A percentile compares a stretch with the other conserved stretches of the same genome.
phyloP scores from a whole-genome alignment of 2,113 vertebrate genomes.

The Agelaius phoeniceus region DNA sequence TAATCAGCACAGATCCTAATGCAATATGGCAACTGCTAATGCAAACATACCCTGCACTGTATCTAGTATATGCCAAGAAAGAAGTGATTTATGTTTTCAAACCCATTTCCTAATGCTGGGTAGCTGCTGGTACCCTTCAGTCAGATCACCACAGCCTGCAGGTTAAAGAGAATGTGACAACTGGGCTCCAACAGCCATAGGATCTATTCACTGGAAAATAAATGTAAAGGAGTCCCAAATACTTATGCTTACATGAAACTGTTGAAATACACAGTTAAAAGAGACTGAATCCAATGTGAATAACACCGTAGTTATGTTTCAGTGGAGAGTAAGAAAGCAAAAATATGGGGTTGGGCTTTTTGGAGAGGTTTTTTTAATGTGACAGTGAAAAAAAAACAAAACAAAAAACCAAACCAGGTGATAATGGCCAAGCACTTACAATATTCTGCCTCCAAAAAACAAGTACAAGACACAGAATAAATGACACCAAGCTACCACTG shows the following conservation, averaged over 20 bases:
- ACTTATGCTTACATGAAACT: neutral
- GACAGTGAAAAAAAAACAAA: neutral
- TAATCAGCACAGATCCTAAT: conserved; percentile 50
- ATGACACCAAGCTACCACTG: neutral
- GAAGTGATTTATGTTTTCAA: neutral
- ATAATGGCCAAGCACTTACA: neutral
- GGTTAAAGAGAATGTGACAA: neutral
- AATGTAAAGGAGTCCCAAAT: neutral
- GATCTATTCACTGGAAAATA: neutral
- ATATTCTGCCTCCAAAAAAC: neutral
- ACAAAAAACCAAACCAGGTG: neutral
- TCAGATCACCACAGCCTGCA: neutral
- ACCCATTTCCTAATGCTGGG: neutral
- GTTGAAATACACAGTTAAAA: neutral
- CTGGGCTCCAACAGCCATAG: neutral
- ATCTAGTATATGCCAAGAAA: neutral
- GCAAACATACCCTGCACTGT: conserved; percentile 31
- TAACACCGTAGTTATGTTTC: neutral
- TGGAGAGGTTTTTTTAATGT: neutral
- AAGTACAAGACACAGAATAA: neutral
- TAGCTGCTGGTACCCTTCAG: neutral
- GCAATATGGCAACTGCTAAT: conserved; percentile 57
- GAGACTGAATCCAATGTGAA: neutral
- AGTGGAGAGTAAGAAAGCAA: neutral
- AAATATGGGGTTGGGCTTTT: neutral